Evolutionary conservation across 2,797 vertebrate species (phyloP).

Genomic region (Limosa lapponica): DNA sequence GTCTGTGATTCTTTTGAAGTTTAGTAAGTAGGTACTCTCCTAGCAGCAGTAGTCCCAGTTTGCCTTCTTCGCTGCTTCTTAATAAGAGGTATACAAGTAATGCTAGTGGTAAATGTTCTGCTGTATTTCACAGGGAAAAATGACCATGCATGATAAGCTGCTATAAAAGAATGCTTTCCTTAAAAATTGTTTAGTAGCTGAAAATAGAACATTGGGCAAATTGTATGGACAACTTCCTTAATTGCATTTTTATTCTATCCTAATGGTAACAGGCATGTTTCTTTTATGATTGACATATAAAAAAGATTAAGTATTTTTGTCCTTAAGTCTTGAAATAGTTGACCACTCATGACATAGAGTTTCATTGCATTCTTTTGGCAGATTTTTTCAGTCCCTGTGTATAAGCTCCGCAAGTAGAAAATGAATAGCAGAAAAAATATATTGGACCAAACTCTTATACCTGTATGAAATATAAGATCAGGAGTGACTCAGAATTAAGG

Average conservation of each 20-base stretch:
- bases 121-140: background rate
- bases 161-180: background rate
- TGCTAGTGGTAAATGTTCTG: background rate
- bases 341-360: background rate
- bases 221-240: background rate
- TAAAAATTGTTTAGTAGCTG: background rate
- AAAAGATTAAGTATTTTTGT: background rate
- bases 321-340: background rate
- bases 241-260: background rate
- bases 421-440: background rate
- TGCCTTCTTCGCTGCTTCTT: background rate
- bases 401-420: background rate
- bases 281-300: background rate
- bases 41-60: background rate
- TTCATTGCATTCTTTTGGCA: background rate
- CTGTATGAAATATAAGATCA: background rate
- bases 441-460: background rate
- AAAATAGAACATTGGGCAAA: background rate
- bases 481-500: background rate
- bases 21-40: background rate
- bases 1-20: background rate
- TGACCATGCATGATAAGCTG: background rate
- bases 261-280: background rate
- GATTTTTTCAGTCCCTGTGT: background rate
- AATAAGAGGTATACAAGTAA: background rate